Conservation (phyloP, 2,113 vertebrate species). For the Melierax canorus region DNA sequence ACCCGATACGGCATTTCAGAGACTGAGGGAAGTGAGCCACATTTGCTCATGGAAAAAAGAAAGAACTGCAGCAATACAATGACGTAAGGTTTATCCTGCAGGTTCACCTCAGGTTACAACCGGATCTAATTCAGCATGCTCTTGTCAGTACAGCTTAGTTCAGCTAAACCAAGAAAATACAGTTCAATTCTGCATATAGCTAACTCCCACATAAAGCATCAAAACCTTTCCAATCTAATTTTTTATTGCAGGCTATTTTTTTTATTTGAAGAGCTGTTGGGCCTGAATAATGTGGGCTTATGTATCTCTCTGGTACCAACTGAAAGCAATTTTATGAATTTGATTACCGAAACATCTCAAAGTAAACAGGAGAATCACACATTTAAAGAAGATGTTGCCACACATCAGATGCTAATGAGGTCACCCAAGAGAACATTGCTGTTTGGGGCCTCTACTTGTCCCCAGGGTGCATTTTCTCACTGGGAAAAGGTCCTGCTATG, state of each 20-base stretch:
- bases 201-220: conserved; percentile 39
- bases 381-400: neutral
- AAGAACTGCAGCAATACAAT: conserved; percentile 19
- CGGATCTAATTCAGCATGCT: conserved; percentile 54
- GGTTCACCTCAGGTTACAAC: conserved; percentile 63
- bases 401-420: neutral
- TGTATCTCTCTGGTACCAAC: conserved; percentile 11
- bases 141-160: conserved; percentile 60
- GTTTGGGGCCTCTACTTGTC: neutral
- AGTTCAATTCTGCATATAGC: conserved; percentile 37
- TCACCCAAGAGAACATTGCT: neutral
- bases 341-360: neutral
- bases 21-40: conserved; percentile 18
- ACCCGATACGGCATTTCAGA: neutral
- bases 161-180: conserved; percentile 53
- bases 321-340: neutral
- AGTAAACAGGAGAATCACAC: neutral
- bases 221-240: conserved; percentile 12
- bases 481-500: neutral
- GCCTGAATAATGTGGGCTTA: neutral
- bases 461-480: neutral
- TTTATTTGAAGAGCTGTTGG: neutral
- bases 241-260: neutral
- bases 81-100: conserved; percentile 55
- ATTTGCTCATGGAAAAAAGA: neutral